Conservation (phyloP, 2,888 invertebrate genomes). For the Oligia latruncula region DNA sequence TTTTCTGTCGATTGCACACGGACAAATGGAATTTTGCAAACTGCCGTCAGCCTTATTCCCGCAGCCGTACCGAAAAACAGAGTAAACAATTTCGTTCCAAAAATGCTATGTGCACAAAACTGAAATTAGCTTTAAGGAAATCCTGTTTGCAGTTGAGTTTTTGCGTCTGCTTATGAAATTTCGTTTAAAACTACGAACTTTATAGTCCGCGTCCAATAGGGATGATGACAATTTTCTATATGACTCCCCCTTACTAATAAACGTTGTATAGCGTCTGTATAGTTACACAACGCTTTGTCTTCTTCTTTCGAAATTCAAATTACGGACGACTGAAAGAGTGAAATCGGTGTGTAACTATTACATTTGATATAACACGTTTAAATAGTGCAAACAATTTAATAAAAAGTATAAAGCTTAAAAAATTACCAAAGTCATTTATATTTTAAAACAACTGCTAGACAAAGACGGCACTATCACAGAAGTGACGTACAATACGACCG, state of each 20-base stretch:
- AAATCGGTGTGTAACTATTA: no score
- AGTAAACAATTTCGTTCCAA: conserved; percentile 23
- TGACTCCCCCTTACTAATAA: no score
- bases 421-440: background rate
- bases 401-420: background rate
- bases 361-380: no score
- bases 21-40: conserved; percentile 35
- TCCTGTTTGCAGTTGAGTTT: conserved; percentile 3
- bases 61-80: conserved; percentile 18
- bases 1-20: conserved; percentile 45
- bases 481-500: background rate
- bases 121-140: conserved; percentile 4
- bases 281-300: no score
- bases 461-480: background rate
- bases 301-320: no score
- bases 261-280: no score
- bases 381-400: no score
- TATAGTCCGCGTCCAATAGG: background rate
- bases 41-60: conserved; percentile 10
- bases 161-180: background rate
- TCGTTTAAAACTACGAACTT: background rate
- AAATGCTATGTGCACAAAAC: conserved; percentile 4
- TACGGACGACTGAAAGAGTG: no score
- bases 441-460: background rate
- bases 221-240: no score